These are phyloP conservation scores for Luperina testacea DNA, from an alignment of 2,888 invertebrate genomes.

Conservation along the genomic window DNA sequence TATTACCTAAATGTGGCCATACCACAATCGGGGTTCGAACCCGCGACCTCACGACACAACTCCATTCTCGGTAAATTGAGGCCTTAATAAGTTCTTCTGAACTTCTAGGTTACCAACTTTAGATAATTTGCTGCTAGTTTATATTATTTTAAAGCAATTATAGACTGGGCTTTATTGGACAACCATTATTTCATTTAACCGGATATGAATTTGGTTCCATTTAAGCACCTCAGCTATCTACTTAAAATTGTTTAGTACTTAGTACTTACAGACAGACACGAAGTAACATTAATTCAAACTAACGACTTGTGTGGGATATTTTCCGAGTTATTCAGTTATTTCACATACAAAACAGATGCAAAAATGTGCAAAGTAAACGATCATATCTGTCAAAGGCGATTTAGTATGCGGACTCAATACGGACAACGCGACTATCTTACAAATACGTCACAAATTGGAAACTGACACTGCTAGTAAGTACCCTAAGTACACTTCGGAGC, in stretches of 20 bases:
- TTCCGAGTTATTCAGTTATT: constrained; percentile 28
- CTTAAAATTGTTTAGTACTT: constrained; percentile 13
- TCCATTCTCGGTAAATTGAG: constrained; percentile 64
- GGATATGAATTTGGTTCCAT: constrained; percentile 30
- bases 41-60: constrained; percentile 67
- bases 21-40: constrained; percentile 63
- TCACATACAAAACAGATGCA: constrained; percentile 32
- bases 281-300: constrained; percentile 11
- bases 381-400: constrained; percentile 47
- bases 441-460: constrained; percentile 37
- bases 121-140: constrained; percentile 56
- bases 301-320: constrained; percentile 46
- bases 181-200: constrained; percentile 40
- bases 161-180: constrained; percentile 25
- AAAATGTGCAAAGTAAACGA: constrained; percentile 46
- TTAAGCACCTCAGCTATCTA: constrained; percentile 1
- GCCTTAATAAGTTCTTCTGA: constrained; percentile 62
- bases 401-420: constrained; percentile 38
- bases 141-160: constrained; percentile 57
- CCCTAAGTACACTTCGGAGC: too few species aligned
- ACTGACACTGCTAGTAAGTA: background rate
- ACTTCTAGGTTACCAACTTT: constrained; percentile 53
- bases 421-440: constrained; percentile 15
- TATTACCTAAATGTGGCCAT: constrained; percentile 58
- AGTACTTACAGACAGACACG: background rate